Evolutionary conservation across 2,888 invertebrate genomes (phyloP).

Genomic region (Amaurobius ferox): DNA sequence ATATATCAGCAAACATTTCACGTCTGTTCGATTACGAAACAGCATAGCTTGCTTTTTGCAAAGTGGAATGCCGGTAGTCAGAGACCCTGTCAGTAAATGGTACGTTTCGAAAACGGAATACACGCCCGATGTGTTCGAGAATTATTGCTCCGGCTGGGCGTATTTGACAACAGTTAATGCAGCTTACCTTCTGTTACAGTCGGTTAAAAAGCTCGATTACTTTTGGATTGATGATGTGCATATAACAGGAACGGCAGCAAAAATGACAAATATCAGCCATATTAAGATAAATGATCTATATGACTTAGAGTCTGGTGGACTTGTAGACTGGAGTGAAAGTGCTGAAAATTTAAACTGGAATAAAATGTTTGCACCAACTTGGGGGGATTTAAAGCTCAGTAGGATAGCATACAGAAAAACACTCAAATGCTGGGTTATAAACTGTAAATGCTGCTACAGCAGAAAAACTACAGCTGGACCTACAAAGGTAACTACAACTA

Average conservation of each 20-base stretch:
- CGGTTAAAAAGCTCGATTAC: conserved; percentile 82
- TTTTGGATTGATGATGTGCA: conserved; percentile 96
- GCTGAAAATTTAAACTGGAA: conserved; percentile 36
- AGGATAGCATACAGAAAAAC: conserved; percentile 40
- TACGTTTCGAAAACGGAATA: conserved; percentile 85
- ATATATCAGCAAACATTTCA: conserved; percentile 26
- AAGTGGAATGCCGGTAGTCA: conserved; percentile 75
- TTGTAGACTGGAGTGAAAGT: conserved; percentile 47
- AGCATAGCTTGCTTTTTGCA: conserved; percentile 71
- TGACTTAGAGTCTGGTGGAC: conserved; percentile 53
- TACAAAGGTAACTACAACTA: conserved; percentile 20
- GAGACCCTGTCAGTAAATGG: conserved; percentile 87
- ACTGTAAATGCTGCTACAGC: conserved; percentile 58
- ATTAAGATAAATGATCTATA: conserved; percentile 49
- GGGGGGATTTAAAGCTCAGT: conserved; percentile 58
- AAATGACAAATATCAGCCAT: conserved; percentile 22
- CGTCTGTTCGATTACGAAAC: not conserved
- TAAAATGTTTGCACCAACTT: conserved; percentile 65
- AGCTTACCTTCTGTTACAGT: conserved; percentile 81
- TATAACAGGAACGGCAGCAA: conserved; percentile 83
- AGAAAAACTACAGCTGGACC: conserved; percentile 43
- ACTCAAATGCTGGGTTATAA: conserved; percentile 18
- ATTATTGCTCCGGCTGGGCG: conserved; percentile 90
- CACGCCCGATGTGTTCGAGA: conserved; percentile 82
- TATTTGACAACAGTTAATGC: conserved; percentile 85